A percentile compares a stretch with the other conserved stretches of the same genome.
Conservation (phyloP, 1,140 invertebrate genomes). For the Zaprionus ornatus region DNA sequence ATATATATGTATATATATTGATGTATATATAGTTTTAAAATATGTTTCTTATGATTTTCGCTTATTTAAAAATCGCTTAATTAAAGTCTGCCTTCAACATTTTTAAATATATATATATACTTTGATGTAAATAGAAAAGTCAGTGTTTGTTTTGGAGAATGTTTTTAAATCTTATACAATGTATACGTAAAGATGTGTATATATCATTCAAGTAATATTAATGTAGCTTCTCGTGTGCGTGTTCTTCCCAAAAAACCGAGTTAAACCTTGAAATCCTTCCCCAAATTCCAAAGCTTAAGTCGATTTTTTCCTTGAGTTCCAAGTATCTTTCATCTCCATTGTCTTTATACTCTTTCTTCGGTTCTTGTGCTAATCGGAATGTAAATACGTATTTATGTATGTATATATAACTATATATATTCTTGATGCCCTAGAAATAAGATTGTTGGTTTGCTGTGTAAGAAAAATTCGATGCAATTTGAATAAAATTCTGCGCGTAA, state of each 20-base stretch:
- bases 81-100: slow-evolving; percentile 78
- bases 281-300: slow-evolving; percentile 80
- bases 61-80: slow-evolving; percentile 76
- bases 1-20: slow-evolving; percentile 34
- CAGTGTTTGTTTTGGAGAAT: slow-evolving; percentile 59
- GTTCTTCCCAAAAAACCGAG: slow-evolving; percentile 62
- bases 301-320: slow-evolving; percentile 51
- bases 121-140: slow-evolving; percentile 77
- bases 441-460: slow-evolving; percentile 75
- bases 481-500: slow-evolving; percentile 65
- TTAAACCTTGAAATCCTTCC: slow-evolving; percentile 82
- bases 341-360: neutral
- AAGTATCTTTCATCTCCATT: slow-evolving; percentile 13
- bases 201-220: slow-evolving; percentile 39
- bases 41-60: slow-evolving; percentile 59
- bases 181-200: slow-evolving; percentile 25
- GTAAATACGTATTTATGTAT: slow-evolving; percentile 20
- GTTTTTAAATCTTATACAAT: slow-evolving; percentile 53
- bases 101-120: slow-evolving; percentile 27
- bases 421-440: slow-evolving; percentile 73
- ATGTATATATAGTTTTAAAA: slow-evolving; percentile 72
- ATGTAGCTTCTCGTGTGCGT: slow-evolving; percentile 43
- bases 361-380: slow-evolving; percentile 6
- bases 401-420: slow-evolving; percentile 36
- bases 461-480: slow-evolving; percentile 78